Evolutionary conservation across 2,888 invertebrate genomes (phyloP).

Genomic region (Baccha elongata): DNA sequence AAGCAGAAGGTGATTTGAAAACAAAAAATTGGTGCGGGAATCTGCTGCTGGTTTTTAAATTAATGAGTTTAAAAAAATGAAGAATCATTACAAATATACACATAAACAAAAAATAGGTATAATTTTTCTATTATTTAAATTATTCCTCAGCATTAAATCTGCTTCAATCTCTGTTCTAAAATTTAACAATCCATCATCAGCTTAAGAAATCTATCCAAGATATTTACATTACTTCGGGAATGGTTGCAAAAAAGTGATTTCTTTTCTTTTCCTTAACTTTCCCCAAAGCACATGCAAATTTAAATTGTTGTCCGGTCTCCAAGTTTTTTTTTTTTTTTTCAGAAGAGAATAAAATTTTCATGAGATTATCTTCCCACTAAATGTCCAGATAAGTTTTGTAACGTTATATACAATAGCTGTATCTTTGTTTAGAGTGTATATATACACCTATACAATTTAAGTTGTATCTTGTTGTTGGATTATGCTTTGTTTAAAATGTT

Average conservation of each 20-base stretch:
- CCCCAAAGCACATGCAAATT: conserved; percentile 47
- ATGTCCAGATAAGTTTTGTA: conserved; percentile 61
- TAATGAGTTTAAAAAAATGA: too few species aligned
- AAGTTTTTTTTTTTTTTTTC: neutral
- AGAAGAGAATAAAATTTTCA: conserved; percentile 53
- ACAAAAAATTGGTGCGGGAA: too few species aligned
- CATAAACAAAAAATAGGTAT: too few species aligned
- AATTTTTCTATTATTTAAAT: too few species aligned
- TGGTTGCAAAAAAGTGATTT: conserved; percentile 10
- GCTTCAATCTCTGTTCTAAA: too few species aligned
- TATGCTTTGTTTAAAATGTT: conserved; percentile 8
- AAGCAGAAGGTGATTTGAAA: too few species aligned
- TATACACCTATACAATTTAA: neutral
- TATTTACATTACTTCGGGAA: neutral
- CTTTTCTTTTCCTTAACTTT: conserved; percentile 28
- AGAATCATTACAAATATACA: too few species aligned
- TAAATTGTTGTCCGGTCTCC: conserved; percentile 46
- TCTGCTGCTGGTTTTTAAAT: too few species aligned
- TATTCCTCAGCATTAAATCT: too few species aligned
- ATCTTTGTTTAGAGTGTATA: conserved; percentile 4
- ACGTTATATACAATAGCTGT: conserved; percentile 35
- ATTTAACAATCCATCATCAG: neutral
- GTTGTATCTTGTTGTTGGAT: conserved; percentile 8
- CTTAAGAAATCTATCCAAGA: neutral
- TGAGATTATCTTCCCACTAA: conserved; percentile 62